Evolutionary conservation across 2,797 vertebrate genomes (phyloP).

Genomic region (Decapterus maruadsi): DNA sequence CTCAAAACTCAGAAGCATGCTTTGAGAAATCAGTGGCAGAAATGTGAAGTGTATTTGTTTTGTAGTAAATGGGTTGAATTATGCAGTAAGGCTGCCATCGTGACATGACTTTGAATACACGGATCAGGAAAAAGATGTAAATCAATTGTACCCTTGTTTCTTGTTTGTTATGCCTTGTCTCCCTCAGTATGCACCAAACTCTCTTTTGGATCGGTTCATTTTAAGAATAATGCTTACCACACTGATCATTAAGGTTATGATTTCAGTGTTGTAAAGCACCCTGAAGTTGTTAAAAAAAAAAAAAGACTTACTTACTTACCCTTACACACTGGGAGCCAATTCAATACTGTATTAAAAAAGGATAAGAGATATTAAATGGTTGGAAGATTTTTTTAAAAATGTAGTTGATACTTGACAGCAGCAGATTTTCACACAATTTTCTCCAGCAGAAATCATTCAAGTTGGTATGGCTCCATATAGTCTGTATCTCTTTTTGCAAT

Average conservation of each 20-base stretch:
- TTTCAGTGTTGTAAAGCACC: not conserved
- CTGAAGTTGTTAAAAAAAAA: not conserved
- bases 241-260: slow-evolving; percentile 11
- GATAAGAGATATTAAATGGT: not conserved
- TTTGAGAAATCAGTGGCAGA: not conserved
- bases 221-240: not conserved
- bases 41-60: not conserved
- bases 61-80: slow-evolving; percentile 3
- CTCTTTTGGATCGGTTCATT: not conserved
- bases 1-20: not conserved
- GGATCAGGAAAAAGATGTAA: slow-evolving; percentile 14
- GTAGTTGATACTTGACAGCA: not conserved
- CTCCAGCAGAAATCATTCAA: not conserved
- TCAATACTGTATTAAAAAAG: not conserved
- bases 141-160: slow-evolving; percentile 22
- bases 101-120: slow-evolving; percentile 6
- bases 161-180: not conserved
- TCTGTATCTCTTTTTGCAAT: not conserved
- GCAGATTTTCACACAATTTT: not conserved
- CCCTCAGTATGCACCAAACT: not conserved
- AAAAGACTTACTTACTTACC: not conserved
- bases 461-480: not conserved
- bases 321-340: not conserved
- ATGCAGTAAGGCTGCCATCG: not conserved
- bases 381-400: slow-evolving; percentile 7